A percentile compares a stretch with the other conserved stretches of the same genome.
phyloP scores from a whole-genome alignment of 2,888 invertebrate genomes.

The Trissolcus brochymenae region DNA sequence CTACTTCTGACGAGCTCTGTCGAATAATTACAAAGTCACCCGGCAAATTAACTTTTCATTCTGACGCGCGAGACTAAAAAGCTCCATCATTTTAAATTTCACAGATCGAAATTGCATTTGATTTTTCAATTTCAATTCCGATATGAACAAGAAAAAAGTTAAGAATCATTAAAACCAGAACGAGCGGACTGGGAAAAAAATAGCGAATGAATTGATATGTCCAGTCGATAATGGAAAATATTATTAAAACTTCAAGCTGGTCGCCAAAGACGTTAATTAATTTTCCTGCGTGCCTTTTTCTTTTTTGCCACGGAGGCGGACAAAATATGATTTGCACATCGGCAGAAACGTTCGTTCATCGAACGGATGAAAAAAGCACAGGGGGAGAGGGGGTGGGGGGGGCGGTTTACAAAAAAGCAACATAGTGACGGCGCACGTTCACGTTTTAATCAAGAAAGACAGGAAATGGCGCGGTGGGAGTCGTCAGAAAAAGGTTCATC shows the following conservation, averaged over 20 bases:
- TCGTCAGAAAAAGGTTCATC: constrained; percentile 53
- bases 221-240: neutral
- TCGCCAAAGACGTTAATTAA: constrained; percentile 21
- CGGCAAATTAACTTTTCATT: too few relatives aligned
- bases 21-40: constrained; percentile 13
- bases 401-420: constrained; percentile 12
- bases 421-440: constrained; percentile 53
- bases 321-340: constrained; percentile 28
- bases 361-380: neutral
- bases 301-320: constrained; percentile 1
- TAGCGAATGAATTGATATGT: neutral
- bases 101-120: too few relatives aligned
- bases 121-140: too few relatives aligned
- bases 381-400: too few relatives aligned
- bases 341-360: constrained; percentile 10
- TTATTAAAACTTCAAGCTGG: neutral
- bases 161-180: too few relatives aligned
- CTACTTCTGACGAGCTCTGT: constrained; percentile 23
- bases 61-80: too few relatives aligned
- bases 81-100: too few relatives aligned
- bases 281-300: constrained; percentile 2
- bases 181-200: too few relatives aligned
- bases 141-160: too few relatives aligned
- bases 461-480: constrained; percentile 61
- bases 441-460: constrained; percentile 65